phyloP scores from a whole-genome alignment of 2,888 invertebrate species.

The Campaea margaritaria region DNA sequence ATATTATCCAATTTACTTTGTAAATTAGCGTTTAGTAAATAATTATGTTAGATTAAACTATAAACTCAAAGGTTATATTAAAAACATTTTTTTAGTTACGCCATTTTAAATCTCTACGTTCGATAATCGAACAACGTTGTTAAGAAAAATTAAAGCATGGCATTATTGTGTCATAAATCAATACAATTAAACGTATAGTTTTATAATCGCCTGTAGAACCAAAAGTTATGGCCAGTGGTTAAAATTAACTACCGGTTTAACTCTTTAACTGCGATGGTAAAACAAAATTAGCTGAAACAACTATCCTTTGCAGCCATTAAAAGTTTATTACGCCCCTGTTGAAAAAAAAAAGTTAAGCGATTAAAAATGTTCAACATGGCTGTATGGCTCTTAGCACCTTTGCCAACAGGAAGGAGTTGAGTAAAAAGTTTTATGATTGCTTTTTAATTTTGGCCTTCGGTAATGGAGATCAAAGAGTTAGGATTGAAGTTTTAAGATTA shows the following conservation, averaged over 20 bases:
- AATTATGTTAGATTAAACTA: too few species aligned
- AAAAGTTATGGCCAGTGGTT: conserved; percentile 38
- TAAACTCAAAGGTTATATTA: neutral
- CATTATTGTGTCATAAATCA: conserved; percentile 21
- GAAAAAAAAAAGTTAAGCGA: conserved; percentile 10
- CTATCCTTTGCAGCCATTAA: conserved; percentile 37
- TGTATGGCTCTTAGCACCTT: conserved; percentile 7
- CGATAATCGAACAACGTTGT: conserved; percentile 2
- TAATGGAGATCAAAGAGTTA: conserved; percentile 37
- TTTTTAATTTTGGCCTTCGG: conserved; percentile 29
- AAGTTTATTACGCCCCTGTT: conserved; percentile 20
- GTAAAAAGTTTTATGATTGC: conserved; percentile 21
- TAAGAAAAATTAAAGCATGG: conserved; percentile 9
- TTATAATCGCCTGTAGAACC: conserved; percentile 37
- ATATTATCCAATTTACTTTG: too few species aligned
- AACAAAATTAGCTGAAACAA: conserved; percentile 43
- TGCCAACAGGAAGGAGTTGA: conserved; percentile 16
- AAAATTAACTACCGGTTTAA: conserved; percentile 40
- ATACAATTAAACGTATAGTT: conserved; percentile 19
- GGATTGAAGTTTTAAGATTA: conserved; percentile 35
- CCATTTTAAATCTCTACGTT: neutral
- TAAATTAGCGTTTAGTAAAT: too few species aligned
- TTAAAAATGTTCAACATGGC: conserved; percentile 13
- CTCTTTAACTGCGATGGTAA: conserved; percentile 42
- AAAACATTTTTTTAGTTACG: neutral